Evolutionary conservation across 2,797 vertebrate species (phyloP).

Genomic region (Rhinella marina): DNA sequence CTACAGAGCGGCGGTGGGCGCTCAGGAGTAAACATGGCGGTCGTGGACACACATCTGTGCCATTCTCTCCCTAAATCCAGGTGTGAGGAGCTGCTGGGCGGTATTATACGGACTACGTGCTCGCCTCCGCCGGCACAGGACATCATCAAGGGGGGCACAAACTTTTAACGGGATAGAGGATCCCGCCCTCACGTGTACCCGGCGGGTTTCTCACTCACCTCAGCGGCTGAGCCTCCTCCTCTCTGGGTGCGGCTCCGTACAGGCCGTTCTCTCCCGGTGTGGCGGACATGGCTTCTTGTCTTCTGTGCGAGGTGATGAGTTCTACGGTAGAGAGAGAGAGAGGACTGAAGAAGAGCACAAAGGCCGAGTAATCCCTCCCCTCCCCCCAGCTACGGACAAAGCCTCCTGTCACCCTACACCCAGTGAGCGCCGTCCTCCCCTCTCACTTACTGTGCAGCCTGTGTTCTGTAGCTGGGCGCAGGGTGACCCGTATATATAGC

Average conservation of each 20-base stretch:
- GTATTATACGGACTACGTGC: no score
- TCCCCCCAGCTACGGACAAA: background rate
- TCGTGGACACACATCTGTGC: no score
- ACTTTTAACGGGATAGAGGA: no score
- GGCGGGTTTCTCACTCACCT: constrained; percentile 1
- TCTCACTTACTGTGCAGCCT: background rate
- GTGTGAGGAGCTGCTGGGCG: no score
- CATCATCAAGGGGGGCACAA: no score
- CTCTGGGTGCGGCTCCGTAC: background rate
- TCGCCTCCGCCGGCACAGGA: no score
- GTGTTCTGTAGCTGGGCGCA: background rate
- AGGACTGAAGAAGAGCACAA: background rate
- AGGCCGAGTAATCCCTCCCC: no score
- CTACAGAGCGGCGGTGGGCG: no score
- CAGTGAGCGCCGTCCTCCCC: background rate
- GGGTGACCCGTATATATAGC: constrained; percentile 16
- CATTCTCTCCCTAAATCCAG: background rate
- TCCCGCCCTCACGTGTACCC: no score
- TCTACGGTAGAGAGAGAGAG: no score
- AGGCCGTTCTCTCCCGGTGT: background rate
- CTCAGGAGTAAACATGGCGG: no score
- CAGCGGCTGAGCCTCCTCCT: background rate
- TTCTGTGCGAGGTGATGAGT: background rate
- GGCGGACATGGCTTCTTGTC: background rate
- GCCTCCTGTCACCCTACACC: background rate